Base-by-base conservation (phyloP, 2,113 vertebrate species). In the Cynoglossus semilaevis region DNA sequence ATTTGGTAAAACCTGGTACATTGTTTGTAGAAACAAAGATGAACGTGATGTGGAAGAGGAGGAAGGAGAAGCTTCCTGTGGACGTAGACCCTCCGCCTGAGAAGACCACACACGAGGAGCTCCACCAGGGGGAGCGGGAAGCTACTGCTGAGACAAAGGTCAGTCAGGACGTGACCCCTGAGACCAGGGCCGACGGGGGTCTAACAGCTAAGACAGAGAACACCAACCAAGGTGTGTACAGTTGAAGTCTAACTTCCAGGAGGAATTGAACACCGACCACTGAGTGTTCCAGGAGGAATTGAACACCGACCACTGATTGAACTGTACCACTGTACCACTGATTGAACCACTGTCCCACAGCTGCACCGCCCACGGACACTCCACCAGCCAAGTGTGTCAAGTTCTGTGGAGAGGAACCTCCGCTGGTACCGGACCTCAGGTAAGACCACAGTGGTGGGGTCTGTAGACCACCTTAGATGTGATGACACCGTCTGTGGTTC, bases 41-140 rank as follows among this genome's bases (percentile, higher is more conserved):
- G 68, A 70, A 76, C 0, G 51, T 69, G 17, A 57, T 87, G 56
- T 87, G 79, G 44, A 93, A 91, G 72, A 91, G 85, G 70, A 93
- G 77, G 58, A 91, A 85, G 8, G 95, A 95, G 74, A 94, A 91
- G 62, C 86, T 93, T 58, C 93, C 92, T 8, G 43, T 90, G 19
- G 87, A 88, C 1, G 0, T 59, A 1, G 4, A 0, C 1, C 15
- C 58, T 0, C 18, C 55, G 1, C 16, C 60, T 34, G 65, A 65
- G 7, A 61, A 58, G 13, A 5, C 19, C 18, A 2, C 36, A 0
- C 38, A 0, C 2, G 47, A 53, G 6, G 35, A 65, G 0, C 38
- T 0, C 2, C 44, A 56, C 6, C 35, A 67, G 0, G 3, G 10
- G 0, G 48, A 67, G 62, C 58, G 36, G n/a, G 9, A 15, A 0